Percentiles rank a stretch among this genome's conserved stretches.
phyloP scores from a whole-genome alignment of 2,113 vertebrate genomes.

The Raja brachyura region DNA sequence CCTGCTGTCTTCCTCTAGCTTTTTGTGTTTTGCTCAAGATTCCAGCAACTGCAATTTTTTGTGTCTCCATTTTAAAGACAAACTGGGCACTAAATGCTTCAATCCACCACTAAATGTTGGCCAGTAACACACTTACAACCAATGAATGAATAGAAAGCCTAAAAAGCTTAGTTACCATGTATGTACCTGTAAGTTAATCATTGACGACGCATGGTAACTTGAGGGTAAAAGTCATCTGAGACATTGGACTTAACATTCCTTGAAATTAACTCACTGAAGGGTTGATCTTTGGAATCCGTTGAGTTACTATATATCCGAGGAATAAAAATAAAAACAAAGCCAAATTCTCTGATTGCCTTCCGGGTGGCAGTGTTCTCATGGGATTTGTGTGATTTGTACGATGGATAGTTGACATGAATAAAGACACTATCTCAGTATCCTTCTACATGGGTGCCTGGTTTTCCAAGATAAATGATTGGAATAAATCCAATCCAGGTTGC shows the following conservation, averaged over 20 bases:
- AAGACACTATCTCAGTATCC: neutral
- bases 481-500: neutral
- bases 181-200: neutral
- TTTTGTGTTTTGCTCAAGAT: too few species aligned
- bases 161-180: neutral
- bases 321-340: neutral
- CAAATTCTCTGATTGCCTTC: neutral
- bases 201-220: neutral
- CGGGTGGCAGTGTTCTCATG: neutral
- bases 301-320: neutral
- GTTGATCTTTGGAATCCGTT: neutral
- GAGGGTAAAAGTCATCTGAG: neutral
- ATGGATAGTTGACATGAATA: neutral
- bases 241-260: neutral
- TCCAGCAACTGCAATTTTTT: too few species aligned
- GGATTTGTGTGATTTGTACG: neutral
- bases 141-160: too few species aligned
- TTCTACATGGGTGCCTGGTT: neutral
- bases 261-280: neutral
- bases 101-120: too few species aligned
- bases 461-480: neutral
- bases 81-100: too few species aligned
- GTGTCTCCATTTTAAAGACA: too few species aligned
- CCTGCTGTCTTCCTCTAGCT: too few species aligned
- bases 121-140: too few species aligned